Base-by-base conservation (phyloP, 2,113 vertebrate genomes). In the Elaphurus davidianus region DNA sequence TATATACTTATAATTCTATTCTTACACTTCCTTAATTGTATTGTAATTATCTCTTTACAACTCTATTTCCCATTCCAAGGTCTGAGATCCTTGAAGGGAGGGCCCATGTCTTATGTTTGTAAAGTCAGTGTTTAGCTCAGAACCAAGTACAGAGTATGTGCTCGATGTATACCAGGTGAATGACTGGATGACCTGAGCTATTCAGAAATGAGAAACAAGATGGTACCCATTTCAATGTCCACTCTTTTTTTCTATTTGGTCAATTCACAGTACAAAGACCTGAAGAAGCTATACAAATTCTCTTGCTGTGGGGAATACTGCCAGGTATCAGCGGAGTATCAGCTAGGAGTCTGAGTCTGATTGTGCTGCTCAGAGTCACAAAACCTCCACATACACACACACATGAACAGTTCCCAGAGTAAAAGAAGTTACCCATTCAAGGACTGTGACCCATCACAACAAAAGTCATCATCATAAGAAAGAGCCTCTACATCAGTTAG, bases 71-170 rank as follows among this genome's bases (percentile, higher is more conserved):
- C n/a, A 60, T 81, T 17, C n/a, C n/a, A 87, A 30, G 3, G n/a
- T 91, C 81, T 86, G 45, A 40, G 92, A 62, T 88, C 91, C 76
- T 60, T 30, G 54, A 92, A 87, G 23, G 28, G 30, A 27, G 6
- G 17, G 19, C 0, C 16, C n/a, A 13, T n/a, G 36, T 57, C 67
- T 92, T 84, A 59, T 4, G 10, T 55, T 59, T 87, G 16, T n/a
- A 94, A 81, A 96, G 11, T 76, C 21, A 62, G 6, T 12, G 4
- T 33, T 45, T 45, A 60, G 50, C 87, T 93, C 50, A 8, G 30
- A 13, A 25, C 27, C 1, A 74, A 47, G 30, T 36, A 57, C n/a
- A 36, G 1, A 40, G n/a, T 19, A 47, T 47, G 30, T 74, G 55
- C 16, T 88, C 47, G 14, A 0, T 17, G 9, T 9, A 14, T 4